Evolutionary conservation across 2,888 invertebrate species (phyloP).

Genomic region (Aleiodes testaceus): DNA sequence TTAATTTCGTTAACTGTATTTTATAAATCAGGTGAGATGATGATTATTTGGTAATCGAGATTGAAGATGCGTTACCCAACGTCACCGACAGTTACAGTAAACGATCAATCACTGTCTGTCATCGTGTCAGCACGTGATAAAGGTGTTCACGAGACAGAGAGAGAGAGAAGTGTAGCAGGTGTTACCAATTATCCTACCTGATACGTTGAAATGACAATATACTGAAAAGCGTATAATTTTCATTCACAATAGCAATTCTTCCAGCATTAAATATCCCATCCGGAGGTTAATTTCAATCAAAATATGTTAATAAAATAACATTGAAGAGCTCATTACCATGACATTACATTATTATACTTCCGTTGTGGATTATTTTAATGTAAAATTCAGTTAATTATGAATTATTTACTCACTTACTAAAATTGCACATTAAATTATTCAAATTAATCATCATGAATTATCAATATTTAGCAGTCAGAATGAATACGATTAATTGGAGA

Average conservation of each 20-base stretch:
- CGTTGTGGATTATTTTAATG: too few species aligned
- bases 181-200: constrained; percentile 53
- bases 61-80: constrained; percentile 46
- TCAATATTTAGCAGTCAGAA: background rate
- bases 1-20: too few species aligned
- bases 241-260: background rate
- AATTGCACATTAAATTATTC: background rate
- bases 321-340: constrained; percentile 13
- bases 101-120: constrained; percentile 52
- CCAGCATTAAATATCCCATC: background rate
- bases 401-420: too few species aligned
- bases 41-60: constrained; percentile 42
- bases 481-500: background rate
- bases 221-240: background rate
- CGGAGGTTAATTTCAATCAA: constrained; percentile 13
- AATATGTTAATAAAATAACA: constrained; percentile 28
- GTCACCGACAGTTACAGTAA: constrained; percentile 46
- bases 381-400: too few species aligned
- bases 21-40: background rate
- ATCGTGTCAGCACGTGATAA: constrained; percentile 51
- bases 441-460: constrained; percentile 5
- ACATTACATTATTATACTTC: constrained; percentile 1
- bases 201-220: constrained; percentile 48
- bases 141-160: constrained; percentile 48
- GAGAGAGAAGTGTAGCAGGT: constrained; percentile 53